Percentiles rank a stretch among this genome's conserved stretches.
Conservation (phyloP, 2,888 invertebrate genomes). For the Bursaphelenchus okinawaensis region DNA sequence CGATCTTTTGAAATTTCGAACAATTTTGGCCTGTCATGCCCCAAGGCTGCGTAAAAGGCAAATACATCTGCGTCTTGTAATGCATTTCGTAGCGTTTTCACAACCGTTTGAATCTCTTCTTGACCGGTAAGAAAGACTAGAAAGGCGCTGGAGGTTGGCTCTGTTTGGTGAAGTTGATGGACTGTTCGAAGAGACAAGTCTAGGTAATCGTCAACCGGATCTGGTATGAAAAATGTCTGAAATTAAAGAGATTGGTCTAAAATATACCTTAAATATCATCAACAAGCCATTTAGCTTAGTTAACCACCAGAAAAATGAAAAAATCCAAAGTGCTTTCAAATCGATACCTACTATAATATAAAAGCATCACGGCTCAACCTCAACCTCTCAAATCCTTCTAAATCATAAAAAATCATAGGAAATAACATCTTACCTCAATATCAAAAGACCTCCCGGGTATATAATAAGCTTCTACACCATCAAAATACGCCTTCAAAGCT, state of each 20-base stretch:
- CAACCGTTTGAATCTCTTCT: slow-evolving; percentile 77
- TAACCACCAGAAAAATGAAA: no score
- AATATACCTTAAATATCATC: neutral
- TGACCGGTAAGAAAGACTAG: slow-evolving; percentile 72
- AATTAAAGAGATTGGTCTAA: neutral
- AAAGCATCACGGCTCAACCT: no score
- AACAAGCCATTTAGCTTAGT: neutral
- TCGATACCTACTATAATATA: neutral
- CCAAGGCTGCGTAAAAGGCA: slow-evolving; percentile 6
- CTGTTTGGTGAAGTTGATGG: slow-evolving; percentile 59
- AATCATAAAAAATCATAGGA: slow-evolving; percentile 1
- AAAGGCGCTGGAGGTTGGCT: slow-evolving; percentile 54
- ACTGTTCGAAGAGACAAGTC: slow-evolving; percentile 60
- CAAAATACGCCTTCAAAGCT: slow-evolving; percentile 81
- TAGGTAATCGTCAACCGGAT: slow-evolving; percentile 57
- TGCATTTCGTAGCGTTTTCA: slow-evolving; percentile 20
- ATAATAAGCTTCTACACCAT: slow-evolving; percentile 77
- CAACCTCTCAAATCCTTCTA: neutral
- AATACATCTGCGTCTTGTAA: neutral
- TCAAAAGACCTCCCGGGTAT: slow-evolving; percentile 82
- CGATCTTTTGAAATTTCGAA: slow-evolving; percentile 53
- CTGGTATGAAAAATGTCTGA: neutral
- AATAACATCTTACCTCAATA: slow-evolving; percentile 61
- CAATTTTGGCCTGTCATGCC: neutral
- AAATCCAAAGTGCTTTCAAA: neutral